Percentiles rank a stretch among this genome's conserved stretches.
These are phyloP conservation scores for Anguilla obscura DNA, from an alignment of 2,797 vertebrate genomes.

Conservation along the genomic window DNA sequence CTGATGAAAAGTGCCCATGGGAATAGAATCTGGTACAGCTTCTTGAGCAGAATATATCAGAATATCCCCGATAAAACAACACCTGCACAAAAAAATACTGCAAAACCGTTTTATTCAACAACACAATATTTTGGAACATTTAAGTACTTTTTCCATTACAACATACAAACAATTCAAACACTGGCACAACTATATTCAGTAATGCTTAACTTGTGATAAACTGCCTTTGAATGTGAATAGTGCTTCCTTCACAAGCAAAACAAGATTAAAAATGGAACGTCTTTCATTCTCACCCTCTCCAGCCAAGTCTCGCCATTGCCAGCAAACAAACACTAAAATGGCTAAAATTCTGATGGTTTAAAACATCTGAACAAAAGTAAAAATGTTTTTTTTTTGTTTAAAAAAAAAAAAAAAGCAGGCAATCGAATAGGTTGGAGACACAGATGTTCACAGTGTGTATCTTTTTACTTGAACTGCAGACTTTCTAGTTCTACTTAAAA, in stretches of 20 bases:
- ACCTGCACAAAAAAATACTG: background rate
- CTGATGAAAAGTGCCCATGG: background rate
- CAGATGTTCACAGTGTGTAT: background rate
- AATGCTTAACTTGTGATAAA: constrained; percentile 44
- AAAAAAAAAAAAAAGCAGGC: constrained; percentile 16
- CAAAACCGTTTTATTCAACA: constrained; percentile 69
- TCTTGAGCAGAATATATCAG: background rate
- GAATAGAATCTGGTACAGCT: background rate
- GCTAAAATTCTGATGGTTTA: constrained; percentile 46
- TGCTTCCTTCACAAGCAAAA: constrained; percentile 28
- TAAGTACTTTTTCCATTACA: constrained; percentile 47
- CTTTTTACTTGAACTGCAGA: background rate
- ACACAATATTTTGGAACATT: constrained; percentile 52
- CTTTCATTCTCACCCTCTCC: constrained; percentile 39
- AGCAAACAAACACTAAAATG: constrained; percentile 39
- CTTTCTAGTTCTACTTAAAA: background rate
- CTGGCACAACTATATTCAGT: constrained; percentile 57
- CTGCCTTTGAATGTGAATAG: background rate
- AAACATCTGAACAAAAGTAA: constrained; percentile 40
- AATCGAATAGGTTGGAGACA: background rate
- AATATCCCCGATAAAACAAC: background rate
- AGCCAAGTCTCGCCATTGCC: background rate
- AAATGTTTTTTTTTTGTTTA: constrained; percentile 13
- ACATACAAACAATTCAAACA: constrained; percentile 39
- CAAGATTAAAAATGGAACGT: constrained; percentile 46